phyloP scores from a whole-genome alignment of 2,888 invertebrate species.

The Synanthedon myopaeformis region DNA sequence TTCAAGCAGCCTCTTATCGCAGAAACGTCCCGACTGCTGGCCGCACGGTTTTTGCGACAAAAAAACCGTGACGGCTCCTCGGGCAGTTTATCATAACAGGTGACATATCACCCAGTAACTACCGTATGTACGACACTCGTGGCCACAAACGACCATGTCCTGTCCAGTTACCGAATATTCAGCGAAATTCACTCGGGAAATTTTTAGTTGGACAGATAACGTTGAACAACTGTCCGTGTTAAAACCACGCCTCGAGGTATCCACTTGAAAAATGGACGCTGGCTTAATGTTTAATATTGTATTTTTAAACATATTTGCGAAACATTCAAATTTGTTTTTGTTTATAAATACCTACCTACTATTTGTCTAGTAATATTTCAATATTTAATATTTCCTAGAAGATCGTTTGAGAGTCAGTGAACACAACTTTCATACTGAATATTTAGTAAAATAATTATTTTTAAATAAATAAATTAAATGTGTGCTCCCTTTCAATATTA shows the following conservation, averaged over 20 bases:
- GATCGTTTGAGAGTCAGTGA: too few species aligned
- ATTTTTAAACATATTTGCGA: not conserved
- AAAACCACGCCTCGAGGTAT: slow-evolving; percentile 24
- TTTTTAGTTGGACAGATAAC: slow-evolving; percentile 33
- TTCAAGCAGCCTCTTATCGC: not conserved
- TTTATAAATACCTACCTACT: too few species aligned
- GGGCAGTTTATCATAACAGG: slow-evolving; percentile 34
- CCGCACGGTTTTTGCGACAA: not conserved
- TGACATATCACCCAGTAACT: slow-evolving; percentile 22
- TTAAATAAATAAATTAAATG: too few species aligned
- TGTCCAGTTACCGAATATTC: slow-evolving; percentile 13
- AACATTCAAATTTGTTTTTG: too few species aligned
- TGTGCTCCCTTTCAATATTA: too few species aligned
- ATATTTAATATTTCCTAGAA: too few species aligned
- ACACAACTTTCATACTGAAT: too few species aligned
- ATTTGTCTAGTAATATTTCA: too few species aligned
- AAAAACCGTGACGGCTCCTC: slow-evolving; percentile 17
- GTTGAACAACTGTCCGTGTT: slow-evolving; percentile 27
- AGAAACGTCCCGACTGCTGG: not conserved
- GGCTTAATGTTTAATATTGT: slow-evolving; percentile 7
- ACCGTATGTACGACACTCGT: slow-evolving; percentile 19
- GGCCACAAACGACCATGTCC: slow-evolving; percentile 3
- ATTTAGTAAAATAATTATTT: too few species aligned
- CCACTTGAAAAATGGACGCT: slow-evolving; percentile 20
- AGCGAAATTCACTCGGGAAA: slow-evolving; percentile 13